phyloP scores from a whole-genome alignment of 2,888 invertebrate genomes.

The Neria commutata region DNA sequence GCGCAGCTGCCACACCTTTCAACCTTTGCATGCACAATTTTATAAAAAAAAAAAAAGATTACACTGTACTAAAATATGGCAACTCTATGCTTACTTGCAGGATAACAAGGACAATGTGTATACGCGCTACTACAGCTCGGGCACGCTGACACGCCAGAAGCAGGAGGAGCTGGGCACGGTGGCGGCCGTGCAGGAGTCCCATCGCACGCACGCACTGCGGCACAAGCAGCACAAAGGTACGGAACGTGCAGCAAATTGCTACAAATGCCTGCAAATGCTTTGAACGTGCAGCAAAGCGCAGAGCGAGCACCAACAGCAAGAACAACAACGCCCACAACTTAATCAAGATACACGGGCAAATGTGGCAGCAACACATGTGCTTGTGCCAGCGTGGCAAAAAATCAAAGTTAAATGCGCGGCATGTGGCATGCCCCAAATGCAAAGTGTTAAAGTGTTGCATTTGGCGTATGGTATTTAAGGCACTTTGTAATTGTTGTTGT shows the following conservation, averaged over 20 bases:
- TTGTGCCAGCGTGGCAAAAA: constrained; percentile 1
- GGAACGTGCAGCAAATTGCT: background rate
- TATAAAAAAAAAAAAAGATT: no score
- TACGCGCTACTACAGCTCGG: constrained; percentile 51
- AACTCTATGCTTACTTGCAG: constrained; percentile 32
- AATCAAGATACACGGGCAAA: constrained; percentile 1
- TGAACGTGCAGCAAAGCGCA: background rate
- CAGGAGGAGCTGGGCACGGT: constrained; percentile 52
- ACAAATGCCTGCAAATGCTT: background rate
- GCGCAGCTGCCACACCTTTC: no score
- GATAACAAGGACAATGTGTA: constrained; percentile 48
- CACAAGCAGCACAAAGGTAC: constrained; percentile 51
- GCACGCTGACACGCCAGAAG: constrained; percentile 51
- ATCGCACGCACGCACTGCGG: constrained; percentile 44
- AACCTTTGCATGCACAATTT: no score
- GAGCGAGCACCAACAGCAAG: background rate
- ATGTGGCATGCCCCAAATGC: no score
- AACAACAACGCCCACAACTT: constrained; percentile 4
- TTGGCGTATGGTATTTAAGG: no score
- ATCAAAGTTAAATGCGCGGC: no score
- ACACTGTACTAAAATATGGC: no score
- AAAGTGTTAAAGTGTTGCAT: no score
- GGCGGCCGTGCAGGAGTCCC: constrained; percentile 49
- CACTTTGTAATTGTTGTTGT: background rate
- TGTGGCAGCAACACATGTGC: background rate